Evolutionary conservation across 2,113 vertebrate species (phyloP), one percentile per base, ranked within the genome.

Genomic region (Oreochromis aureus): DNA sequence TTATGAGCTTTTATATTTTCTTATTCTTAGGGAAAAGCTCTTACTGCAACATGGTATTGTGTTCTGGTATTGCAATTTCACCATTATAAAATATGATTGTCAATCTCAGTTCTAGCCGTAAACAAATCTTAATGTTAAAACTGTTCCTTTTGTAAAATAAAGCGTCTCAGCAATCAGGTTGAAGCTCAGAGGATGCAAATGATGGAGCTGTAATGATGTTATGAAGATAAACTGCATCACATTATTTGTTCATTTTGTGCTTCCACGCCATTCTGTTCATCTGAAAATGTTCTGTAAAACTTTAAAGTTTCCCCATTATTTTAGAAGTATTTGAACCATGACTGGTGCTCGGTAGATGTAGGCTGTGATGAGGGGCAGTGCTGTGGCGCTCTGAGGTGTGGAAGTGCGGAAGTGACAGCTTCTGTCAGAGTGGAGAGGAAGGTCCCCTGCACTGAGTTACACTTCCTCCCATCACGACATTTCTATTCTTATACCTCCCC

Each of bases 401-500:
- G 80, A 87, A 13, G 53, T 86, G 66, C 6, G 11, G 34, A 88
- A 80, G 53, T 84, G 84, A 89, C 73, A 85, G 61, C 39, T 81
- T 46, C 61, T 59, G 27, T 79, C 9, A 2, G 36, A 51, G 44
- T 56, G 44, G 44, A 51, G 55, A 82, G 53, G 27, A 84, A 81
- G 58, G 36, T 87, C 41, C 63, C 51, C 22, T 30, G 39, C 44
- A 15, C 41, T 36, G 34, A 24, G 82, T 76, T 80, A 84, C 82
- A 55, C 86, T 80, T 87, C 22, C 39, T 76, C 48, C 55, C 4
- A 53, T 66, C 56, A 19, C 54, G 13, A 76, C 61, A 6, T 58
- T 80, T 89, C 59, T 90, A 86, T 90, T 89, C 86, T 79, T 83
- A 63, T 13, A 46, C 78, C 51, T 46, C 78, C 56, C 46, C 63